A percentile compares a stretch with the other conserved stretches of the same genome.
phyloP scores from a whole-genome alignment of 2,888 invertebrate species.

The Scaeva pyrastri region DNA sequence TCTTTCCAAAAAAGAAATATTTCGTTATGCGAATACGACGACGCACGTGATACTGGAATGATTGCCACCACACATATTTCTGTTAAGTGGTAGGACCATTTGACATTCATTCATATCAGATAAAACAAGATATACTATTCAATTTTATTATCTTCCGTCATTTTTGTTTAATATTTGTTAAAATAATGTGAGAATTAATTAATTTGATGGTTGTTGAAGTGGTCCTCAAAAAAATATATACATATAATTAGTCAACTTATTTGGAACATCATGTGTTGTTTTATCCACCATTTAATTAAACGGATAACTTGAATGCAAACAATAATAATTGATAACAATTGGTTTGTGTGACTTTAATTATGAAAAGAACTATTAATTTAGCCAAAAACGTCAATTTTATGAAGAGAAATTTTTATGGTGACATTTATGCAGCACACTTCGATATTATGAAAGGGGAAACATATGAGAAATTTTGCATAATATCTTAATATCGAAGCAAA shows the following conservation, averaged over 20 bases:
- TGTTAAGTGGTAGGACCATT: not conserved
- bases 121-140: constrained; percentile 15
- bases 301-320: not conserved
- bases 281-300: not conserved
- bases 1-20: not conserved
- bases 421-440: too few species aligned
- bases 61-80: not conserved
- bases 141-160: constrained; percentile 16
- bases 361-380: not conserved
- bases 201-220: not conserved
- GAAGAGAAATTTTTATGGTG: too few species aligned
- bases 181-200: constrained; percentile 24
- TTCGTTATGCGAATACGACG: not conserved
- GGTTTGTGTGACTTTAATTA: not conserved
- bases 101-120: constrained; percentile 6
- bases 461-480: too few species aligned
- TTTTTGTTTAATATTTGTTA: not conserved
- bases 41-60: not conserved
- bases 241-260: not conserved
- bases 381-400: too few species aligned
- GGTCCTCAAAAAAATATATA: not conserved
- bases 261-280: not conserved
- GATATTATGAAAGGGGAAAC: too few species aligned
- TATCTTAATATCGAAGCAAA: too few species aligned
- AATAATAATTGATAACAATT: not conserved